These are phyloP conservation scores for Lucilia sericata DNA, from an alignment of 1,140 invertebrate species.

Conservation along the genomic window DNA sequence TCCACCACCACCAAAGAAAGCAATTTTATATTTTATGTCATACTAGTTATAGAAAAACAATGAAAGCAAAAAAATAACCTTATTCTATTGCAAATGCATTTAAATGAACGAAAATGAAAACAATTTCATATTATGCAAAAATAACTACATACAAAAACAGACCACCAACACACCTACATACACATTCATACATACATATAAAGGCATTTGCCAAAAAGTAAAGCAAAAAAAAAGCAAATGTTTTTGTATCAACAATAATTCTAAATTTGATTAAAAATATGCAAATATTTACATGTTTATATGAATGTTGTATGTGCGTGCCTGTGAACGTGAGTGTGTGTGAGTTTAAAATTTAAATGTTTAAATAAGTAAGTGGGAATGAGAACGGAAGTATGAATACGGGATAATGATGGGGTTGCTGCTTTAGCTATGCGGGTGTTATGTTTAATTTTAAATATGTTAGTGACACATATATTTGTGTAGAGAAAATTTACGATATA, in stretches of 20 bases:
- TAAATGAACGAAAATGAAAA: neutral
- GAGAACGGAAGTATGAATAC: neutral
- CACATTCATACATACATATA: neutral
- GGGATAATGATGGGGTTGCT: neutral
- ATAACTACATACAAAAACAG: neutral
- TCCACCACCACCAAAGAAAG: no score
- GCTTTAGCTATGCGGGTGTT: neutral
- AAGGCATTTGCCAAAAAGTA: slow-evolving; percentile 1
- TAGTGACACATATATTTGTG: neutral
- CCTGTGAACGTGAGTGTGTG: neutral
- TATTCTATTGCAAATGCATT: neutral
- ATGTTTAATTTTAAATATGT: neutral
- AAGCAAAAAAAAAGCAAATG: neutral
- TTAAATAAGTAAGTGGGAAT: neutral
- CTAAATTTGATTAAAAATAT: slow-evolving; percentile 9
- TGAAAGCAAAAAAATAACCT: neutral
- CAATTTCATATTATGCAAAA: slow-evolving; percentile 1
- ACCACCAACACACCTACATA: no score
- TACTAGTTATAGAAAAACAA: no score
- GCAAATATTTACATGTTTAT: neutral
- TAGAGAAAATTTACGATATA: neutral
- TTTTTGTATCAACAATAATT: neutral
- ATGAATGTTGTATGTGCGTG: neutral
- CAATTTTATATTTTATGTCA: no score
- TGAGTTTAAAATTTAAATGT: neutral